Base-by-base conservation (phyloP, 2,113 vertebrate genomes). In the Otus sunia region DNA sequence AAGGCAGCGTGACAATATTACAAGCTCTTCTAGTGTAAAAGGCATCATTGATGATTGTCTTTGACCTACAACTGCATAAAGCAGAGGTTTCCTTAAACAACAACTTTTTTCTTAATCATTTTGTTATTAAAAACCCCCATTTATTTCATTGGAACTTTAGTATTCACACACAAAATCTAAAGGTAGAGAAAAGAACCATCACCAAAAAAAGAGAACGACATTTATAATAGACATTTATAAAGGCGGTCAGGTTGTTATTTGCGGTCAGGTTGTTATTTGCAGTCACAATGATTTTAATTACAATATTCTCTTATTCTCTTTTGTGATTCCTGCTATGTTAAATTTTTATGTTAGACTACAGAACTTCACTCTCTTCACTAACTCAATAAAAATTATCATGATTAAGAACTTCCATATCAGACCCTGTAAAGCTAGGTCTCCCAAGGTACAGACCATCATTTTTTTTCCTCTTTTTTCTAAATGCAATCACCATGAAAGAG, bases 41-140 rank as follows among this genome's bases (percentile, higher is more conserved):
- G 99, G 99, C 99, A 99, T 99, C 99, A 99, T 99, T 83, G 99
- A 99, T 56, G 99, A 98, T 96, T 98, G 99, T 69, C 98, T 98
- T 92, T 99, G 99, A 95, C 99, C 99, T 98, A 97, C 96, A 94
- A 96, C 97, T 98, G 88, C 10, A 92, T 17, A 85, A 96, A 86
- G 86, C 1, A 37, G 9, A 68, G 76, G 45, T 71, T 55, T 85
- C 27, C 34, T 68, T 49, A 59, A 67, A 41, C 3, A 67, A 41
- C 3, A 0, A 68, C 23, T 21, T 47, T 47, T 43, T 41, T 55
- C 56, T 66, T 56, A 52, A 77, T 30, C 3, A 34, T 25, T 89
- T 39, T 36, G 8, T 39, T 85, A 45, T 30, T 34, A 19, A 59
- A 43, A 79, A 63, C 64, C 0, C 1, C 3, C 2, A 45, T 5